Evolutionary conservation across 2,888 invertebrate species (phyloP), one percentile per base, ranked within the genome.

Genomic region (Pristionchus japonicus): DNA sequence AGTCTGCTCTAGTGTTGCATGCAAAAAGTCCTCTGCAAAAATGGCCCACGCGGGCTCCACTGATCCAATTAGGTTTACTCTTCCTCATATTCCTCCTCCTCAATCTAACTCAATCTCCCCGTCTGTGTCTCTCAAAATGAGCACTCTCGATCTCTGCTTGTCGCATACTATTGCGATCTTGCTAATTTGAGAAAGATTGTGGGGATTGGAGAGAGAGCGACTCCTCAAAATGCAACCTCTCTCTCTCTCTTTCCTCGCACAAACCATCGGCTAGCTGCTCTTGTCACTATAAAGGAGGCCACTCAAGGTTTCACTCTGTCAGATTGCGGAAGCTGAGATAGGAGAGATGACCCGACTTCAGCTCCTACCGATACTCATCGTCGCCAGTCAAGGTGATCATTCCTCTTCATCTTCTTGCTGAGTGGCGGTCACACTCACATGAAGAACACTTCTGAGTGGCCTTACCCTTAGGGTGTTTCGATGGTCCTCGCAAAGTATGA

Each of bases 231-330:
- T 52, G 47, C 82, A 49, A 47, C 43, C 83, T 31, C 83, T 83
- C 82, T 52, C 82, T 82, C 82, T 82, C 82, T 47, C 80, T 80
- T n/a, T n/a, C n/a, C 83, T 83, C 83, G 49, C 49, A 20, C 83
- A 27, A 31, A 27, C 83, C 43, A 23, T 83, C 57, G 37, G 43
- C 43, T 47, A 47, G 40, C 40, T 40, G 27, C 82, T 23, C 77
- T 77, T 40, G 40, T 40, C 77, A n/a, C 40, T 77, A 77, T 77
- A 77, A 77, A 77, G 77, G 77, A 77, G 77, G 77, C 77, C 43
- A 77, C 43, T 77, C 40, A 43, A 43, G 43, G 77, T 77, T 77
- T 77, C 77, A 43, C 43, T 40, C 43, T 43, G 27, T 23, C 34
- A 74, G 37, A 74, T 23, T 11, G 40, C 40, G 70, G 40, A 74